phyloP scores from a whole-genome alignment of 2,888 invertebrate genomes.

The Epsilonema sp. region DNA sequence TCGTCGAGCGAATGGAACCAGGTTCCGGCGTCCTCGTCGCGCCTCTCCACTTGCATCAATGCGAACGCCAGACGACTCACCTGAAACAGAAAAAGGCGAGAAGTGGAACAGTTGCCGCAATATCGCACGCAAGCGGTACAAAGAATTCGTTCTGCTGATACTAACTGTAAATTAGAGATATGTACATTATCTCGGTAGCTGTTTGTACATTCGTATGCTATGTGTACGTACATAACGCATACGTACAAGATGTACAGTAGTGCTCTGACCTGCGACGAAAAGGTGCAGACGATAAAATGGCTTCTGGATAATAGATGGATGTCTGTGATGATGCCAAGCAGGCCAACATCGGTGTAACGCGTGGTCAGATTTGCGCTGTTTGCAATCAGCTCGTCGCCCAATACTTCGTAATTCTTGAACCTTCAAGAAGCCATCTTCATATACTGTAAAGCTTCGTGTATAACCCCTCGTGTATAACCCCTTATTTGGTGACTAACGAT shows the following conservation, averaged over 20 bases:
- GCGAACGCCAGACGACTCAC: constrained; percentile 96
- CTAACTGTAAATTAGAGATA: too few relatives aligned
- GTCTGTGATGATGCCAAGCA: constrained; percentile 77
- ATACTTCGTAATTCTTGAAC: constrained; percentile 48
- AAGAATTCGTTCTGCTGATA: too few relatives aligned
- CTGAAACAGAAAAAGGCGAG: constrained; percentile 37
- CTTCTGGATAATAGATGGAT: constrained; percentile 69
- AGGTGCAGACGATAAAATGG: constrained; percentile 91
- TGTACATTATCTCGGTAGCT: too few relatives aligned
- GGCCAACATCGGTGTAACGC: constrained; percentile 68
- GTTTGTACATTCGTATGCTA: too few relatives aligned
- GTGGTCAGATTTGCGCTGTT: constrained; percentile 71
- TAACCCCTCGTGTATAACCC: too few relatives aligned
- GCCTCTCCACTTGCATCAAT: constrained; percentile 58
- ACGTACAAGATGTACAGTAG: too few relatives aligned
- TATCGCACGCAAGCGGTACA: too few relatives aligned
- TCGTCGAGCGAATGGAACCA: constrained; percentile 90
- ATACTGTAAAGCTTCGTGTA: too few relatives aligned
- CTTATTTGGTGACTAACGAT: too few relatives aligned
- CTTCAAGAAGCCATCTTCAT: neutral
- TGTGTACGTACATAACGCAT: too few relatives aligned
- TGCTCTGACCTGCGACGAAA: constrained; percentile 88
- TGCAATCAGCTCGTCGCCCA: constrained; percentile 69
- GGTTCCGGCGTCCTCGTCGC: constrained; percentile 44
- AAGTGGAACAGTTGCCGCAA: too few relatives aligned